A percentile compares a stretch with the other conserved stretches of the same genome.
These are phyloP conservation scores for Cephalopterus ornatus DNA, from an alignment of 2,113 vertebrate genomes.

Conservation along the genomic window DNA sequence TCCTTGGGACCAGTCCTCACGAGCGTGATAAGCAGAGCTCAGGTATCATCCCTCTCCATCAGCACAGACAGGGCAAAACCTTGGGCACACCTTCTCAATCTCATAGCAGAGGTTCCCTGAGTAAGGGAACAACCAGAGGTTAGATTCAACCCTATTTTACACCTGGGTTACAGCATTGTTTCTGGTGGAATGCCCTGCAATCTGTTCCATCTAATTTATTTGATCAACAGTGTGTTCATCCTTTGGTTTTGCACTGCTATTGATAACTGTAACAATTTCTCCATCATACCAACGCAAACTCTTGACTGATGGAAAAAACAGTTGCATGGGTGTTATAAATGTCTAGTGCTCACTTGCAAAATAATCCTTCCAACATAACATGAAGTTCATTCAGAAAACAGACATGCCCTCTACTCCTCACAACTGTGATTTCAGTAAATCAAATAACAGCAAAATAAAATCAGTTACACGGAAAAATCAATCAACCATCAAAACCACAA, in stretches of 20 bases:
- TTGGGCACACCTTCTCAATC: not conserved
- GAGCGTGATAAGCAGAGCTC: not conserved
- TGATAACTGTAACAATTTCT: not conserved
- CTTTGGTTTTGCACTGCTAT: not conserved
- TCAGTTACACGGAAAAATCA: conserved; percentile 34
- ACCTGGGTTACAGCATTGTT: not conserved
- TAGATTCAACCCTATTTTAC: not conserved
- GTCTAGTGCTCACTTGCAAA: not conserved
- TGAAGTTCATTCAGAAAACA: not conserved
- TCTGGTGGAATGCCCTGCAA: not conserved
- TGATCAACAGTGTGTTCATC: not conserved
- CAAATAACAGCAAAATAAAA: conserved; percentile 22
- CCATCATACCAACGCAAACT: not conserved
- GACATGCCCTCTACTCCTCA: not conserved
- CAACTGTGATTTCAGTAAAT: not conserved
- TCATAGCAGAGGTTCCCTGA: not conserved
- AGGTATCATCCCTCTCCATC: not conserved
- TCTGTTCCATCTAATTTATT: not conserved
- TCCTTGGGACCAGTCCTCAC: not conserved
- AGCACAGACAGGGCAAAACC: not conserved
- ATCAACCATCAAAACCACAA: conserved; percentile 38
- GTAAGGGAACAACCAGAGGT: not conserved
- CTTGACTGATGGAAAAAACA: not conserved
- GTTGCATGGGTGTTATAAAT: not conserved
- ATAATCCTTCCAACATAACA: not conserved